Percentiles rank a stretch among this genome's conserved stretches.
Evolutionary conservation across 2,113 vertebrate genomes (phyloP).

Genomic region (Asarcornis scutulata): DNA sequence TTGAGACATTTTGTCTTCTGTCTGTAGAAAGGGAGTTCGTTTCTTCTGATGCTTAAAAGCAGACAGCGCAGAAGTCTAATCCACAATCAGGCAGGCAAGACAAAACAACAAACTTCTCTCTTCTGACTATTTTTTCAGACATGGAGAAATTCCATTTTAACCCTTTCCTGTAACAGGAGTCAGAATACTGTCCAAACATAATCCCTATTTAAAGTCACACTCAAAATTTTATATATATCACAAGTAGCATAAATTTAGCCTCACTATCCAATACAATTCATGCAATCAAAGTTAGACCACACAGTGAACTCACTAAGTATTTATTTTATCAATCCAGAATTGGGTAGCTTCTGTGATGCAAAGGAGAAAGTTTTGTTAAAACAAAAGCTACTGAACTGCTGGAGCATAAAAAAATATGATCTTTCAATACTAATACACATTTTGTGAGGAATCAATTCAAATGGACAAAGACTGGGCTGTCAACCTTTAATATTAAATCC

Average conservation of each 20-base stretch:
- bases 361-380: neutral
- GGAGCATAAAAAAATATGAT: neutral
- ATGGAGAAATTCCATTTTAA: slow-evolving; percentile 39
- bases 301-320: neutral
- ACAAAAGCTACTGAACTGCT: neutral
- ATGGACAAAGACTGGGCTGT: neutral
- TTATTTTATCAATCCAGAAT: neutral
- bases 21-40: neutral
- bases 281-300: neutral
- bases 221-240: neutral
- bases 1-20: neutral
- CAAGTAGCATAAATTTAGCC: neutral
- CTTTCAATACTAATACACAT: neutral
- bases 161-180: slow-evolving; percentile 21
- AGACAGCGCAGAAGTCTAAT: neutral
- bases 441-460: neutral
- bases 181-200: neutral
- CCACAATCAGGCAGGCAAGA: neutral
- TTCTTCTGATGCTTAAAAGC: slow-evolving; percentile 14
- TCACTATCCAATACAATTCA: neutral
- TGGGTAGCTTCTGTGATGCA: neutral
- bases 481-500: neutral
- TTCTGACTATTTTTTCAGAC: slow-evolving; percentile 52
- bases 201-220: neutral
- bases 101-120: slow-evolving; percentile 34